These are phyloP conservation scores for Nothobranchius furzeri DNA, from an alignment of 2,113 vertebrate genomes.

Conservation along the genomic window DNA sequence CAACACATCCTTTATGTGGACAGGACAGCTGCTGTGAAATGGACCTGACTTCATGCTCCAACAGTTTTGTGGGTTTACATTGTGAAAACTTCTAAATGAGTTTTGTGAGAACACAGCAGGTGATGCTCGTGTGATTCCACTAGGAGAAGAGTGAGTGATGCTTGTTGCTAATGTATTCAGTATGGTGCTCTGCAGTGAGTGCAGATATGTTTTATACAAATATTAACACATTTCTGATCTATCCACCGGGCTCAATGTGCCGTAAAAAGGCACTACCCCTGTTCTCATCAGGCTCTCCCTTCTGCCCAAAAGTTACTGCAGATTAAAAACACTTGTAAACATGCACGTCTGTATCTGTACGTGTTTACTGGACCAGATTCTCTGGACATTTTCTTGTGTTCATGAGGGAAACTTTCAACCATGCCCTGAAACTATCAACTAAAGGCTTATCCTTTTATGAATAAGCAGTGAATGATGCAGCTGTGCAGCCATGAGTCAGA, in stretches of 20 bases:
- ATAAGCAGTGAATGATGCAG: neutral
- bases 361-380: neutral
- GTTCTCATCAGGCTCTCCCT: neutral
- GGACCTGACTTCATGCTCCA: neutral
- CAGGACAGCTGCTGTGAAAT: neutral
- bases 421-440: neutral
- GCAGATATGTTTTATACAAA: neutral
- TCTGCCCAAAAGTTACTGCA: neutral
- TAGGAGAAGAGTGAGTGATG: neutral
- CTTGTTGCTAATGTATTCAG: neutral
- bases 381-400: neutral
- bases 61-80: neutral
- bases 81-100: neutral
- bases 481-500: neutral
- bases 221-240: neutral
- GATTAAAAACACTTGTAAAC: neutral
- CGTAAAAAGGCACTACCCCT: neutral
- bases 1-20: too few relatives aligned
- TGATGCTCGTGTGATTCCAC: neutral
- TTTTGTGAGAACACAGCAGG: neutral
- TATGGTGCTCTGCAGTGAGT: neutral
- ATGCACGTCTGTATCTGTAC: neutral
- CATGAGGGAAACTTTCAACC: neutral
- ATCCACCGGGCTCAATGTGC: neutral
- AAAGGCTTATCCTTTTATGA: neutral